Percentiles rank a stretch among this genome's conserved stretches.
Conservation (phyloP, 37 sponge, comb jelly and placozoan species). For the Chondrilla cf. caribensis region DNA sequence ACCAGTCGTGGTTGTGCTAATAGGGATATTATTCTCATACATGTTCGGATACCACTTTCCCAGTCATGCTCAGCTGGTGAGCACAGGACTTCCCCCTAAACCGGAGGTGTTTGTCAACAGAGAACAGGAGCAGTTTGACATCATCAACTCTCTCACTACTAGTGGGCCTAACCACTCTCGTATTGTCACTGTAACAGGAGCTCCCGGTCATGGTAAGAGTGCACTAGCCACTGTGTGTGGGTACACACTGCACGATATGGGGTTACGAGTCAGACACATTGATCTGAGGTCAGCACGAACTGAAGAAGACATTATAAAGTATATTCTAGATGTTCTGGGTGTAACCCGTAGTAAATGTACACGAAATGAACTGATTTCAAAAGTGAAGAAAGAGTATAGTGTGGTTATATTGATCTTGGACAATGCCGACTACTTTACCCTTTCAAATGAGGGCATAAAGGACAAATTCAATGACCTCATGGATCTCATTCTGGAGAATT, state of each 20-base stretch:
- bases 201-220: slow-evolving; percentile 1
- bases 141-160: neutral
- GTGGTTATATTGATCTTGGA: slow-evolving; percentile 1
- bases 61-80: neutral
- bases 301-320: neutral
- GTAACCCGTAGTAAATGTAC: neutral
- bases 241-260: neutral
- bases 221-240: neutral
- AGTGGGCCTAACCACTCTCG: neutral
- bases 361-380: neutral
- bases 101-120: neutral
- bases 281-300: neutral
- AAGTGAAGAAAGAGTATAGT: neutral
- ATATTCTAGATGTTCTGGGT: neutral
- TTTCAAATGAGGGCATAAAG: neutral
- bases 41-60: neutral
- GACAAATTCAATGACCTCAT: neutral
- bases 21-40: neutral
- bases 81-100: neutral
- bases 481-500: neutral
- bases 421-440: neutral
- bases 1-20: neutral
- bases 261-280: neutral
- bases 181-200: slow-evolving; percentile 9
- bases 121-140: neutral